Evolutionary conservation across 2,113 vertebrate species (phyloP).

Genomic region (Rostratula benghalensis): DNA sequence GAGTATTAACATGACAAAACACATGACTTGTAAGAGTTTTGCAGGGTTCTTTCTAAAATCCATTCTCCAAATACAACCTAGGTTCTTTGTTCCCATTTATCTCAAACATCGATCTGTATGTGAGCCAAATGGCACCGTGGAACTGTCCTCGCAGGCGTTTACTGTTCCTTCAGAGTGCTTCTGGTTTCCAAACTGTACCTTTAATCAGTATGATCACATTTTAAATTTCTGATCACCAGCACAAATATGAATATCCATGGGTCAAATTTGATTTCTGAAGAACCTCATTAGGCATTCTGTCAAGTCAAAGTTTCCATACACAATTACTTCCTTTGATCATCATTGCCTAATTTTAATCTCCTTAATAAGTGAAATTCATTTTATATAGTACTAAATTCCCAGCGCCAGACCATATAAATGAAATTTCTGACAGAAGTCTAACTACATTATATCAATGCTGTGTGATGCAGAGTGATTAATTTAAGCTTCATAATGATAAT

Average conservation of each 20-base stretch:
- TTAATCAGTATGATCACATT: background rate
- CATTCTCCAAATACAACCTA: background rate
- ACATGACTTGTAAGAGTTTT: background rate
- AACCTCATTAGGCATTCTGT: background rate
- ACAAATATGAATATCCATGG: background rate
- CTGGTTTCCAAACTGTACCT: background rate
- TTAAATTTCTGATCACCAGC: background rate
- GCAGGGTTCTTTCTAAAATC: background rate
- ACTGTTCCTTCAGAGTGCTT: background rate
- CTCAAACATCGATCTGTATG: background rate
- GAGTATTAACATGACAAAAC: background rate
- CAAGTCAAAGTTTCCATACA: background rate
- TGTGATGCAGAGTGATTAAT: constrained; percentile 20
- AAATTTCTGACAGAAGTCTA: constrained; percentile 11
- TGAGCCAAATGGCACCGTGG: background rate
- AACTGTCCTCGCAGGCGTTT: background rate
- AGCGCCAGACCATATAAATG: background rate
- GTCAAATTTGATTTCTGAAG: background rate
- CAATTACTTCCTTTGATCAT: background rate
- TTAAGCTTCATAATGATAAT: constrained; percentile 10
- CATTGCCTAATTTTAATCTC: constrained; percentile 16
- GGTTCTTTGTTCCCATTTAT: background rate
- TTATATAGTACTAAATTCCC: background rate
- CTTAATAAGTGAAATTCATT: constrained; percentile 13
- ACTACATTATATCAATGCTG: background rate